Base-by-base conservation (phyloP, 2,888 invertebrate genomes). In the Rhimphoctona megacephalus region DNA sequence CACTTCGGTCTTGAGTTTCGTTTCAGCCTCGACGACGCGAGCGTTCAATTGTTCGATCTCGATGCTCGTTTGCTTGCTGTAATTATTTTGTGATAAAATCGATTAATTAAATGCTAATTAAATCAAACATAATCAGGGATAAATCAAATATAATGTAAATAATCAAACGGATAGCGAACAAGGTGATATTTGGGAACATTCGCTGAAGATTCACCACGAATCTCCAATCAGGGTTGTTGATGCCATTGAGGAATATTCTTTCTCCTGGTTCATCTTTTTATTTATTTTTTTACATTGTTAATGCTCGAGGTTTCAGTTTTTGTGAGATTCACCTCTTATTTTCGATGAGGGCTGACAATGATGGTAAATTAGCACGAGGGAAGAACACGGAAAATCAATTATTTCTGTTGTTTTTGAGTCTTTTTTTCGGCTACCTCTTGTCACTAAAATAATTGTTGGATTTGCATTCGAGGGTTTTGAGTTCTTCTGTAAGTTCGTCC, bases 11-110 rank as follows among this genome's bases (percentile, higher is more conserved):
- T 99, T 99, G 95, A 99, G 96, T 95, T 97, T 98, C 91, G 98
- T 98, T 95, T 99, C 99, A 89, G 99, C 98, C 94, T 99, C 99
- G 88, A 98, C 98, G 91, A 99, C 97, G 92, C 99, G 98, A 92
- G 98, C 98, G 94, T 96, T 98, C 95, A 99, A 96, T 95, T 98
- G 98, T 95, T 99, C 99, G 94, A 99, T 98, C 96, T 99, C 99
- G 95, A 99, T 98, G 96, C 98, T 98, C 95, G 98, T 98, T 96
- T 98, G 98, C 96, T 99, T 99, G 96, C 99, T 99, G 95, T 81
- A 86, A 80, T 73, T 9, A 64, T 33, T 22, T 7, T 1, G 30
- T 52, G 1, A 11, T 57, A 74, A 25, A 39, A 83, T 36, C 1
- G 54, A 36, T 43, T 46, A 25, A 69, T 70, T 17, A 30, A 64